phyloP scores from a whole-genome alignment of 2,797 vertebrate species.

The Bucorvus abyssinicus region DNA sequence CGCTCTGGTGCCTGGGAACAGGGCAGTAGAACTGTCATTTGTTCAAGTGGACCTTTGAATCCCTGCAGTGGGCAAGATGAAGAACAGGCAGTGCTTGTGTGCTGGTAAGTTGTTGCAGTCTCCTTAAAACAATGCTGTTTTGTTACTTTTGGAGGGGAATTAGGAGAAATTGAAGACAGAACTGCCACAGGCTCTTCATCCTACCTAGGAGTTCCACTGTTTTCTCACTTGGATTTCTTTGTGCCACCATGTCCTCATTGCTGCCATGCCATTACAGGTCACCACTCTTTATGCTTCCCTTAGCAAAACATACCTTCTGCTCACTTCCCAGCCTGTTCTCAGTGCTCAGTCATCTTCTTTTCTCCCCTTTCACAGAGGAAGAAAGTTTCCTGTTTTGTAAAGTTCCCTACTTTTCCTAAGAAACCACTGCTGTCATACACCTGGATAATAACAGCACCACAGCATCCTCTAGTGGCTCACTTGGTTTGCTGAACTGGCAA shows the following conservation, averaged over 20 bases:
- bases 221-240: background rate
- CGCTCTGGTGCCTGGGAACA: background rate
- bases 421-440: background rate
- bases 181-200: background rate
- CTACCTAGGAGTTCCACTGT: background rate
- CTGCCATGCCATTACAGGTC: background rate
- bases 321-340: background rate
- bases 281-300: background rate
- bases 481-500: background rate
- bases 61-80: background rate
- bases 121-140: background rate
- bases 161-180: background rate
- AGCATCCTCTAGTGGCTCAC: constrained; percentile 54
- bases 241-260: rapidly evolving
- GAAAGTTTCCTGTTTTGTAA: background rate
- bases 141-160: background rate
- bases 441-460: background rate
- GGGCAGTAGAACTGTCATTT: background rate
- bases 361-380: background rate
- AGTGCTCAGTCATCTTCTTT: background rate
- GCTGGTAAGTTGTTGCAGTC: background rate
- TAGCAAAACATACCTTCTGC: background rate
- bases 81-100: background rate
- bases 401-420: background rate
- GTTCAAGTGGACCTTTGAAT: background rate